phyloP scores from a whole-genome alignment of 2,113 vertebrate species.

The Notothenia rossii region DNA sequence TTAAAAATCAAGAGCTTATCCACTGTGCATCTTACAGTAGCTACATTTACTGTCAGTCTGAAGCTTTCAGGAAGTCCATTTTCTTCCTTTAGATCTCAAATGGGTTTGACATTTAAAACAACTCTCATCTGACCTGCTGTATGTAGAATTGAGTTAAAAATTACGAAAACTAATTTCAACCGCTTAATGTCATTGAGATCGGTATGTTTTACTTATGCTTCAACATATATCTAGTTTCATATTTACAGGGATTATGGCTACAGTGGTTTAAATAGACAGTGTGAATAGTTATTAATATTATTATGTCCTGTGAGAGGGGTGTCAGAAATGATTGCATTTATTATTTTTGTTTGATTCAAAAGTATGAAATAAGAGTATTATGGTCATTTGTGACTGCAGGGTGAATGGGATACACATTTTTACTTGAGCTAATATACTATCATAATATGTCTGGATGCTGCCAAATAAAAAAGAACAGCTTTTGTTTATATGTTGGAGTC shows the following conservation, averaged over 20 bases:
- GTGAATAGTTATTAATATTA: conserved; percentile 14
- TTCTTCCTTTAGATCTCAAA: neutral
- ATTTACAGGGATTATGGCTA: neutral
- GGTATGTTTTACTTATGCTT: neutral
- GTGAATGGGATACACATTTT: conserved; percentile 2
- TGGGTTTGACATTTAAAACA: neutral
- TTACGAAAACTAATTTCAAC: neutral
- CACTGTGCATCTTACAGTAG: neutral
- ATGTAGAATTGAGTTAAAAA: neutral
- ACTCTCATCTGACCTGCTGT: neutral
- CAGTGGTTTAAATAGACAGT: conserved; percentile 13
- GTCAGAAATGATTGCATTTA: neutral
- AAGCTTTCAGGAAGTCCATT: neutral
- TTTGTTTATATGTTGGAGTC: conserved; percentile 22
- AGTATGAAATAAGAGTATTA: conserved; percentile 14
- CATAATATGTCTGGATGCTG: conserved; percentile 25
- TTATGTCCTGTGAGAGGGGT: conserved; percentile 1
- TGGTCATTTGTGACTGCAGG: conserved; percentile 54
- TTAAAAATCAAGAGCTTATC: neutral
- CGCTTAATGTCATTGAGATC: neutral
- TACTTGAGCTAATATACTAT: conserved; percentile 11
- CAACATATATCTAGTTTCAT: neutral
- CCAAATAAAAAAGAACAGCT: conserved; percentile 19
- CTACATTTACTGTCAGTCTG: neutral
- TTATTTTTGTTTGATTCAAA: conserved; percentile 26